These are phyloP conservation scores for Dynastes maya DNA, from an alignment of 2,888 invertebrate species.

Conservation along the genomic window DNA sequence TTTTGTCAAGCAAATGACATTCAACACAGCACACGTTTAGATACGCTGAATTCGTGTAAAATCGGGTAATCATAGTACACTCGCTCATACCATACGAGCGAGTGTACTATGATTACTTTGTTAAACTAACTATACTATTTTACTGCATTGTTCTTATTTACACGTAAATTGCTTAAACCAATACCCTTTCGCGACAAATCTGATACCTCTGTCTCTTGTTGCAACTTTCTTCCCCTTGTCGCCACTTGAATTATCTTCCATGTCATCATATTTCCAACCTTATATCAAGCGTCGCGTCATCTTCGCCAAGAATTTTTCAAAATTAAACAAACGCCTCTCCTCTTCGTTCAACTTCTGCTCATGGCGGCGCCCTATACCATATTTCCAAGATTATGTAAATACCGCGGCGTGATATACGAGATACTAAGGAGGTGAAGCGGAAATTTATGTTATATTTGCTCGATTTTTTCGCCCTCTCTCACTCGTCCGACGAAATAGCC, in stretches of 20 bases:
- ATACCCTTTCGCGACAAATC: background rate
- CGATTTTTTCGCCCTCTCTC: conserved; percentile 37
- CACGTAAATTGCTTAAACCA: background rate
- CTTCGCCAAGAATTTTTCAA: background rate
- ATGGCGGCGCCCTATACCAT: background rate
- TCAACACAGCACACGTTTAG: too few relatives aligned
- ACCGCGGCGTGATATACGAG: conserved; percentile 26
- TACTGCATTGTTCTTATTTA: background rate
- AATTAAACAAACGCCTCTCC: conserved; percentile 16
- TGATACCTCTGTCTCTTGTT: background rate
- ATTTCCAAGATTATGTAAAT: conserved; percentile 36
- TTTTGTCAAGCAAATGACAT: too few relatives aligned
- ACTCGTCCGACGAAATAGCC: conserved; percentile 29
- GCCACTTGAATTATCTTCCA: background rate
- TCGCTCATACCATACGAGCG: too few relatives aligned
- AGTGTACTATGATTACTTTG: too few relatives aligned
- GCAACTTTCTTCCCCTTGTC: background rate
- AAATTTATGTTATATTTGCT: conserved; percentile 40
- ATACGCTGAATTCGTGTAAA: too few relatives aligned
- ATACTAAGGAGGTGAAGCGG: conserved; percentile 35
- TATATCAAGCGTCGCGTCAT: background rate
- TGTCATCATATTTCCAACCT: background rate
- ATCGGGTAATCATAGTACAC: too few relatives aligned
- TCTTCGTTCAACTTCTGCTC: conserved; percentile 7
- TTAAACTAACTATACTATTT: too few relatives aligned